Evolutionary conservation across 2,888 invertebrate genomes (phyloP).

Genomic region (Octodonta nipae): DNA sequence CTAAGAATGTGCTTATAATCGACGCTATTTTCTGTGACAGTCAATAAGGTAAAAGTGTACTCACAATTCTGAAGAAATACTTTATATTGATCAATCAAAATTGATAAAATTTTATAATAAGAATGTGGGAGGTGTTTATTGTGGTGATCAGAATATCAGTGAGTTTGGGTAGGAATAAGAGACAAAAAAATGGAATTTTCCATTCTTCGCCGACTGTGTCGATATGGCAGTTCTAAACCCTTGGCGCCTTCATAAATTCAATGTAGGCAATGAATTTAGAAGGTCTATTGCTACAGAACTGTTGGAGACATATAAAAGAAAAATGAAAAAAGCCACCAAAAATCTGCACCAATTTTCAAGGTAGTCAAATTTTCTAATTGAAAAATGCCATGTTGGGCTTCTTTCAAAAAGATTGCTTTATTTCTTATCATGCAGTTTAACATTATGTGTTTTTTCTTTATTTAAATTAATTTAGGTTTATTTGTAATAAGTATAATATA

Average conservation of each 20-base stretch:
- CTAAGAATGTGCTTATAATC: background rate
- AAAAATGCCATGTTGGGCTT: too few relatives aligned
- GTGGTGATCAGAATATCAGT: background rate
- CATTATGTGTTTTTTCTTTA: too few relatives aligned
- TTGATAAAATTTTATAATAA: background rate
- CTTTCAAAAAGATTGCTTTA: too few relatives aligned
- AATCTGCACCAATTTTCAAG: background rate
- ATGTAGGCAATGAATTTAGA: background rate
- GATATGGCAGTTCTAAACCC: too few relatives aligned
- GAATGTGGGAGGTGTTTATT: background rate
- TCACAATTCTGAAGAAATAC: constrained; percentile 2
- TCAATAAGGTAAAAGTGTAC: background rate
- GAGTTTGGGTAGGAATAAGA: background rate
- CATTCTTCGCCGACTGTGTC: too few relatives aligned
- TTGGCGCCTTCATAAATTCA: too few relatives aligned
- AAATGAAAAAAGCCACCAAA: background rate
- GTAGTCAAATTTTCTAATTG: too few relatives aligned
- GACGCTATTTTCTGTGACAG: background rate
- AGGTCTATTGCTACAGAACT: background rate
- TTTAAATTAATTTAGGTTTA: too few relatives aligned
- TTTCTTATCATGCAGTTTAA: too few relatives aligned
- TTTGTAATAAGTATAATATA: too few relatives aligned
- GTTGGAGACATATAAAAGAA: background rate
- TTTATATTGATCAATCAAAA: background rate
- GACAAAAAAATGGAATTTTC: too few relatives aligned